phyloP scores from a whole-genome alignment of 2,113 vertebrate species.

The Megaptera novaeangliae region DNA sequence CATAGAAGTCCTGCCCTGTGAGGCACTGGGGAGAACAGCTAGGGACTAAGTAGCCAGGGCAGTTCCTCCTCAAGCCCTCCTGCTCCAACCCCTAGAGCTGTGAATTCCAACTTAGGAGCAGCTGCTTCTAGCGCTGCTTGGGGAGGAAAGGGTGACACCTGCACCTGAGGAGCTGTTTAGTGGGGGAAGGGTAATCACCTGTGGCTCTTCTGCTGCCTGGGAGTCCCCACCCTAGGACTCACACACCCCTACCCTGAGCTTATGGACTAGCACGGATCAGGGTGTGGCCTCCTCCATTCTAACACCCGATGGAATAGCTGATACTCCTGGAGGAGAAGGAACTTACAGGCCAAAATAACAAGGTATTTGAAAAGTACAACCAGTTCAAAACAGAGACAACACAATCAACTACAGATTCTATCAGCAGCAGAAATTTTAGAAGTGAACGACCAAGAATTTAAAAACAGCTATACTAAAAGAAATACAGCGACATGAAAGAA shows the following conservation, averaged over 20 bases:
- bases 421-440: neutral
- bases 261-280: neutral
- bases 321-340: neutral
- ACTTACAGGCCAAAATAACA: neutral
- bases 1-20: neutral
- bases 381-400: conserved; percentile 13
- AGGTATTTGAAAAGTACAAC: neutral
- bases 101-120: neutral
- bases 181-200: neutral
- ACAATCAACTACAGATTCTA: neutral
- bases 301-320: neutral
- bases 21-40: neutral
- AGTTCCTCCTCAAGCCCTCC: neutral
- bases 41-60: neutral
- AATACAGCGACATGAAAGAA: neutral
- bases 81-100: neutral
- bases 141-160: neutral
- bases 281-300: neutral
- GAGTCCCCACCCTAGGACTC: neutral
- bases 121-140: neutral
- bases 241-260: neutral
- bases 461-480: neutral
- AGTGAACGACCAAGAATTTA: neutral
- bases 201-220: neutral
- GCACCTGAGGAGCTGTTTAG: neutral